phyloP scores from a whole-genome alignment of 2,888 invertebrate genomes.

The Allygus modestus region DNA sequence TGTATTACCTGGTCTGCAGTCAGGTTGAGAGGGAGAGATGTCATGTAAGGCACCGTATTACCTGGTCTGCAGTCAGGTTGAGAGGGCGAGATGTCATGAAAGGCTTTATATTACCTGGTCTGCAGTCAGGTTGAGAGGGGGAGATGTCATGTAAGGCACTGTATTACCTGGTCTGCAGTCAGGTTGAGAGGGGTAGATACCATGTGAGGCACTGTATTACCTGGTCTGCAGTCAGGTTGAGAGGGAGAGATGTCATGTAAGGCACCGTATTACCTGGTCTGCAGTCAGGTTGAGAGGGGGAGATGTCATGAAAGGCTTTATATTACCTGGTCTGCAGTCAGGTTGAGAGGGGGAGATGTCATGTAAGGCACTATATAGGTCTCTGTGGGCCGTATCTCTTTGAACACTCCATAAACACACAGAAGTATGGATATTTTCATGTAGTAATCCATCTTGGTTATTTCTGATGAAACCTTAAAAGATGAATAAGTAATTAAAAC shows the following conservation, averaged over 20 bases:
- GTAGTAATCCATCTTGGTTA: constrained; percentile 76
- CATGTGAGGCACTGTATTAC: constrained; percentile 85
- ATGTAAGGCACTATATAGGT: constrained; percentile 90
- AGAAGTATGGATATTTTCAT: constrained; percentile 83
- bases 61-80: constrained; percentile 84
- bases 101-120: constrained; percentile 83
- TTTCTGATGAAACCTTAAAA: background rate
- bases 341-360: constrained; percentile 85
- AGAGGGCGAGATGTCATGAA: constrained; percentile 87
- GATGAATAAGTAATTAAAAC: no score
- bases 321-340: constrained; percentile 82
- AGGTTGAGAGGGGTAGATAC: constrained; percentile 87
- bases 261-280: constrained; percentile 83
- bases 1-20: constrained; percentile 81
- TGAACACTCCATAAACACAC: constrained; percentile 88
- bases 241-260: constrained; percentile 86
- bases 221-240: constrained; percentile 84
- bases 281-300: constrained; percentile 87
- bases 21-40: constrained; percentile 86
- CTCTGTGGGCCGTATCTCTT: constrained; percentile 91
- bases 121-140: constrained; percentile 86
- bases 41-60: constrained; percentile 85
- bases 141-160: constrained; percentile 86
- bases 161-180: constrained; percentile 82
- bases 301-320: constrained; percentile 87